These are phyloP conservation scores for Sminthurides bifidus DNA, from an alignment of 1,140 invertebrate genomes.

Conservation along the genomic window DNA sequence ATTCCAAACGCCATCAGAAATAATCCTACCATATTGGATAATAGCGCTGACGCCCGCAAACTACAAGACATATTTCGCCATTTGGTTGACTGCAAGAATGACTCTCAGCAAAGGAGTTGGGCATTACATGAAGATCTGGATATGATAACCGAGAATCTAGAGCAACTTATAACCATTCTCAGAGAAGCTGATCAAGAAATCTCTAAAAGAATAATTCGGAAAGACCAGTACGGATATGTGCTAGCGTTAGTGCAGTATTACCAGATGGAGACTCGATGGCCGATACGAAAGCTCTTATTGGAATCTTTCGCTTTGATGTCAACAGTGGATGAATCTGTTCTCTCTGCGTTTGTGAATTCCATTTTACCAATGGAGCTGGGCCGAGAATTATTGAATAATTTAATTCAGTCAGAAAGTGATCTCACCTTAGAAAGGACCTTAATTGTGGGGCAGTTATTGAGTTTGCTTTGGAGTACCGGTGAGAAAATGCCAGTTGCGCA, in stretches of 20 bases:
- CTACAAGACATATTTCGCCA: conserved; percentile 67
- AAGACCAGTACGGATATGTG: conserved; percentile 61
- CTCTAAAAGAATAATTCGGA: conserved; percentile 59
- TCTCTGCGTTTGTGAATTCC: conserved; percentile 69
- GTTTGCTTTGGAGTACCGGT: conserved; percentile 75
- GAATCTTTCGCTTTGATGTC: conserved; percentile 78
- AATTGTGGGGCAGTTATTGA: conserved; percentile 47
- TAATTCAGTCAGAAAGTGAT: background rate
- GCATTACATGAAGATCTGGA: conserved; percentile 81
- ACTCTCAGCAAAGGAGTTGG: conserved; percentile 87
- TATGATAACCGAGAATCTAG: conserved; percentile 67
- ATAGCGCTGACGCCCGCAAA: conserved; percentile 63
- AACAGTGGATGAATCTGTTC: conserved; percentile 60
- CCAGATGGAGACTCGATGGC: conserved; percentile 80
- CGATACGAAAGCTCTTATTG: conserved; percentile 62
- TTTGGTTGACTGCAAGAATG: conserved; percentile 74
- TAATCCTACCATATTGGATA: conserved; percentile 39
- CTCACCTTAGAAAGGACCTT: background rate
- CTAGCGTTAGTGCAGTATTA: conserved; percentile 73
- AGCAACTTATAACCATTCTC: conserved; percentile 46
- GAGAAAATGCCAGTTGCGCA: conserved; percentile 72
- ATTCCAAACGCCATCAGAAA: conserved; percentile 31
- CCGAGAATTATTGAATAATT: conserved; percentile 37
- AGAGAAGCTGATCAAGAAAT: conserved; percentile 67
- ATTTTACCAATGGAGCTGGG: conserved; percentile 77